Base-by-base conservation (phyloP, 2,113 vertebrate species). In the Hyaena hyaena region DNA sequence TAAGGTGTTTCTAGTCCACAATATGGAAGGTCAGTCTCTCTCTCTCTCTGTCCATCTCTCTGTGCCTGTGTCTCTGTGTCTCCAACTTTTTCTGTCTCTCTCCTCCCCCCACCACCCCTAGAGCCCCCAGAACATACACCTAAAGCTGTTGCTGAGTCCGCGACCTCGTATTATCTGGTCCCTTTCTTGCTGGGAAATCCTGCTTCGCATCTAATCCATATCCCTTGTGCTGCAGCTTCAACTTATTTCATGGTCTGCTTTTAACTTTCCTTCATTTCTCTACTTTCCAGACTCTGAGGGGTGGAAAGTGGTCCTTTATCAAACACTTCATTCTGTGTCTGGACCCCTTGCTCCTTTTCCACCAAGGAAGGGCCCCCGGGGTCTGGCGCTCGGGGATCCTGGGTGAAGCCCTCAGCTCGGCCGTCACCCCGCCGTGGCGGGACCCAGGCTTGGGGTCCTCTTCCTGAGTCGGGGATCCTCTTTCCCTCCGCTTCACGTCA, bases 331-430 rank as follows among this genome's bases (percentile, higher is more conserved):
- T 31, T 76, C 68, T 50, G 5, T n/a, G 53, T 74, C 83, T 65
- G 50, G 9, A 5, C 50, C 4, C 28, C n/a, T 61, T 0, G 0
- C 24, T 28, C 65, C 65, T 12, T 76, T 26, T 28, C 93, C 63
- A 45, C 66, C 28, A 7, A 9, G 4, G 15, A 66, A 65, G 23
- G 24, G 24, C 21, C 43, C 45, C 0, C 9, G 0, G 45, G 74
- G 63, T 14, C 79, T 35, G 80, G 43, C 0, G 12, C 43, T 28
- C 7, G 0, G 6, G 45, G 69, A 35, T 17, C 26, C 66, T 0
- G 15, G 77, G 48, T 2, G 50, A 31, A 55, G 48, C 55, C 48
- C 48, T 58, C 21, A 0, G 33, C 16, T 14, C 0, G 3, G 74
- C 93, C 0, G 1, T 43, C 65, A 12, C 58, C 86, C 12, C 0